Evolutionary conservation across 2,888 invertebrate genomes (phyloP), one percentile per base, ranked within the genome.

Genomic region (Catocala fraxini): DNA sequence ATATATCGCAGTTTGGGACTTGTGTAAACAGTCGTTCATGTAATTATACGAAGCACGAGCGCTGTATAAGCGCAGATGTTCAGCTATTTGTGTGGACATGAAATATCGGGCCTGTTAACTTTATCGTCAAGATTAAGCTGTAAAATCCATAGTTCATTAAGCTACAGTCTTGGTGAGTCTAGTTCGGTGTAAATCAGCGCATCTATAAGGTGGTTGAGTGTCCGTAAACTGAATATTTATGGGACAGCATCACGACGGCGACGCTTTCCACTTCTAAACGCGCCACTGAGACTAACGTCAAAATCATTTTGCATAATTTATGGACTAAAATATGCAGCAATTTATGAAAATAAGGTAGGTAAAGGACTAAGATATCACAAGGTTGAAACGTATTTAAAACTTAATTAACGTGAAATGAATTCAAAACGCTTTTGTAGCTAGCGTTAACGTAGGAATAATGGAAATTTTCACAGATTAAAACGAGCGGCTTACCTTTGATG

Each of bases 211-310:
- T 82, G 80, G 65, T 73, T 71, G 82, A 84, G 85, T 84, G 84
- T 83, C 84, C 80, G 80, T 86, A 82, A 82, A 84, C 85, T 89
- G 90, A 90, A 90, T 89, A 90, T 90, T 89, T 88, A 90, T 90
- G 79, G 79, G 70, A 71, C 72, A 70, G 75, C 72, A 73, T 73
- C 77, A 60, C 64, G 65, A 65, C 64, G 70, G 59, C 64, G 65
- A 65, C 65, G 70, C 46, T 54, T 51, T 58, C 48, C 65, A 73
- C 79, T 68, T 81, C 83, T 82, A 83, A 86, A 85, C 82, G 77
- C 77, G 81, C 77, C 82, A 69, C 74, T 67, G 83, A 80, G 82
- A 82, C 83, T 84, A 77, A 85, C 85, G 84, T 86, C 85, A 84
- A 87, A 88, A 87, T 79, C 82, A 85, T 86, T 88, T 89, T 85